Base-by-base conservation (phyloP, 2,888 invertebrate species). In the Gibbula magus region DNA sequence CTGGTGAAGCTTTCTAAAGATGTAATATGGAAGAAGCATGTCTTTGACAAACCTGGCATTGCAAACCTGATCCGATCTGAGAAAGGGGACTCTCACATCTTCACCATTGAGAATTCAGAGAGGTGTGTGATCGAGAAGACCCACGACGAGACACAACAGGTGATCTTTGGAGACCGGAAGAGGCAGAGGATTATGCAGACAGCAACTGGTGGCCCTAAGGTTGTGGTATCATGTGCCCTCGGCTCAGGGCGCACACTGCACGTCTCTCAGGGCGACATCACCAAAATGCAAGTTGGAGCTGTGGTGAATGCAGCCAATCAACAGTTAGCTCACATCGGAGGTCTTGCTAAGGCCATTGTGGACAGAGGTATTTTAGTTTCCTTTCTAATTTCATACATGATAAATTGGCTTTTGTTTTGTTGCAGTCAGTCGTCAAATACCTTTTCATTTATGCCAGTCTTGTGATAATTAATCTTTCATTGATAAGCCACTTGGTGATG, bases 251-350 rank as follows among this genome's bases (percentile, higher is more conserved):
- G 54, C 25, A 52, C n/a, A n/a, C 54, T 75, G 16, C 8, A 8
- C 32, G 52, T 75, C n/a, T 25, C 25, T 32, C 53, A 52, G 54
- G 75, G 75, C 18, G 75, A 75, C 54, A 75, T 75, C 25, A 75
- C 75, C 25, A 22, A 54, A 3, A 75, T 75, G 54, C 53, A 53
- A 75, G 75, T 54, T 25, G 75, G 54, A 18, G 75, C 35, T 10
- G 54, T 75, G n/a, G 75, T 75, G 29, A 75, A 75, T 75, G 75
- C 75, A 75, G 75, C 75, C n/a, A 75, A 75, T 75, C 53, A 53
- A 3, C 52, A 54, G 32, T 35, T 75, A 22, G 75, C 52, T n/a
- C 75, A 75, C 35, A 54, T 75, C 0, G 75, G 75, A 8, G 75
- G 75, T 7, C 53, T 75, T 10, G 75, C 75, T 20, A 54, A 53